phyloP scores from a whole-genome alignment of 2,113 vertebrate species.

The Anolis carolinensis region DNA sequence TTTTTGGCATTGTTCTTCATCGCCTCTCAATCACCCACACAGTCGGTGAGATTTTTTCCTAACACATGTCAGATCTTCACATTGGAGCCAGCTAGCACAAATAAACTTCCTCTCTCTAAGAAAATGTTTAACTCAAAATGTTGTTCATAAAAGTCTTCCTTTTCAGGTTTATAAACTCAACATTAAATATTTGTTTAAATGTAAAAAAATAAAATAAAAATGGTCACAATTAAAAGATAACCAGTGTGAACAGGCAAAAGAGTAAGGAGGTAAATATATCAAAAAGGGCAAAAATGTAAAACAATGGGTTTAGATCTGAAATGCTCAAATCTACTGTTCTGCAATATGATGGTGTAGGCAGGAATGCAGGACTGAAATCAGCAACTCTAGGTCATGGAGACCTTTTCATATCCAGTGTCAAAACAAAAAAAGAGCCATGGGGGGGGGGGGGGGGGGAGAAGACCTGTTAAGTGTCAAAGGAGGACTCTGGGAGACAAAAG shows the following conservation, averaged over 20 bases:
- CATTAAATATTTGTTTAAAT: neutral
- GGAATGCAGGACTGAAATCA: neutral
- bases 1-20: constrained; percentile 59
- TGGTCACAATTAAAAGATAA: neutral
- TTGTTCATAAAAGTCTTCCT: neutral
- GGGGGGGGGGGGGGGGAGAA: too few species aligned
- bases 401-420: neutral
- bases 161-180: neutral
- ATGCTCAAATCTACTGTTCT: neutral
- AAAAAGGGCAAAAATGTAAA: neutral
- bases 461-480: too few species aligned
- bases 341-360: neutral
- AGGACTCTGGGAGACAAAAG: too few species aligned
- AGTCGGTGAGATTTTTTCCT: constrained; percentile 57
- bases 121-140: constrained; percentile 49
- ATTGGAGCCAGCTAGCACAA: constrained; percentile 42
- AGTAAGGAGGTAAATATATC: neutral
- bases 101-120: neutral
- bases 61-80: constrained; percentile 49
- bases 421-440: too few species aligned
- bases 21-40: constrained; percentile 68
- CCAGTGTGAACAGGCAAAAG: neutral
- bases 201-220: neutral
- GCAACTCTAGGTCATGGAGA: neutral
- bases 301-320: neutral